Evolutionary conservation across 2,888 invertebrate species (phyloP), one percentile per base, ranked within the genome.

Genomic region (Phortica okadai): DNA sequence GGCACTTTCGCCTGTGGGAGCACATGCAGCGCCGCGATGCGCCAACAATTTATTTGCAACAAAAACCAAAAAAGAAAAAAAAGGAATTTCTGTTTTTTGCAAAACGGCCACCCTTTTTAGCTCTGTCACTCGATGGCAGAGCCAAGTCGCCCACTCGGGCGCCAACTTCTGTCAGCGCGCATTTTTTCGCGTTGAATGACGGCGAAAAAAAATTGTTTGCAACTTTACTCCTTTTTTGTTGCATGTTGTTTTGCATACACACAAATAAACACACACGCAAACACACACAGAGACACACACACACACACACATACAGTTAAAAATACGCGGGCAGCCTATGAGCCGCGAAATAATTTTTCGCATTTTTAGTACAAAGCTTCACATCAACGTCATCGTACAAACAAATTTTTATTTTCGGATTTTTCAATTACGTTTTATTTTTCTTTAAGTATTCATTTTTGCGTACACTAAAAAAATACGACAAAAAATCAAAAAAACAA

Each of bases 301-400:
- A 82, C 66, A 41, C 14, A 66, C 66, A 66, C 8, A 41, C 11
- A 66, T 11, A 66, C 33, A 66, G 21, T 66, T 14, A 62, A 66
- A 66, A 66, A 66, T 80, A 69, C 75, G 70, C 86, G 86, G 84
- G 84, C 87, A 86, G 86, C 86, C 86, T 87, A 89, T 86, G 85
- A 87, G 86, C 88, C 81, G 88, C 89, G 84, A 90, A 89, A 86
- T 87, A 88, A 88, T 89, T 90, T 89, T 89, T 89, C 90, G 87
- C 86, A 89, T 89, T 88, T 89, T 88, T 89, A 89, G 89, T 89
- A 89, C 89, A 89, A 89, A 89, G 88, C 90, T 89, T 89, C 89
- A 89, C 89, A 89, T 89, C 89, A 89, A 90, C 89, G 89, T 89
- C 86, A 89, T 89, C 89, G 89, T 89, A 89, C 89, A 89, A 89